Evolutionary conservation across 2,113 vertebrate species (phyloP).

Genomic region (Sceloporus tristichus): DNA sequence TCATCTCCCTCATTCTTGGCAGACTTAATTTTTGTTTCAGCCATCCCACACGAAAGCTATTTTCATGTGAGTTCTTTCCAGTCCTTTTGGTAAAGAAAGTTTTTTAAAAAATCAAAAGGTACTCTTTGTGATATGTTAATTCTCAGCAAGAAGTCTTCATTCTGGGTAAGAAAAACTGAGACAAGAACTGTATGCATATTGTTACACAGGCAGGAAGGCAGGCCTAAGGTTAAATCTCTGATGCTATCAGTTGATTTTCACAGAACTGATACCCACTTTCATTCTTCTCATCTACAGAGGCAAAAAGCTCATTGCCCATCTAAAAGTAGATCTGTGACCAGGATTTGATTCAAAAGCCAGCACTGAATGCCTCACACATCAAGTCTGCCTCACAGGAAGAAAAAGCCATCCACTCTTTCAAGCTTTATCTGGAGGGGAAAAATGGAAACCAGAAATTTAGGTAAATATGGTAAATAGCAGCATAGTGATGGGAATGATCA

Average conservation of each 20-base stretch:
- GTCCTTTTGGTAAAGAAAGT: not conserved
- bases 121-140: not conserved
- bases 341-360: constrained; percentile 26
- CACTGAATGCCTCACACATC: not conserved
- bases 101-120: constrained; percentile 14
- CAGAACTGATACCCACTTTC: not conserved
- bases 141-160: not conserved
- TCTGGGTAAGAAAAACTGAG: constrained; percentile 9
- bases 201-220: not conserved
- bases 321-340: constrained; percentile 5
- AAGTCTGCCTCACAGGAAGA: constrained; percentile 43
- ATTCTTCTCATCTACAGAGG: constrained; percentile 10
- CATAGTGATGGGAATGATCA: not conserved
- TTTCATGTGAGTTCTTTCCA: not conserved
- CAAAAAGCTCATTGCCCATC: constrained; percentile 19
- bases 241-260: constrained; percentile 4
- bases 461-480: not conserved
- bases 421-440: not conserved
- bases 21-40: not conserved
- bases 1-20: not conserved
- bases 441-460: not conserved
- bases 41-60: not conserved
- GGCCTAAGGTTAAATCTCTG: constrained; percentile 18
- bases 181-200: not conserved
- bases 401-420: not conserved